Evolutionary conservation across 2,797 vertebrate genomes (phyloP).

Genomic region (Echeneis naucrates): DNA sequence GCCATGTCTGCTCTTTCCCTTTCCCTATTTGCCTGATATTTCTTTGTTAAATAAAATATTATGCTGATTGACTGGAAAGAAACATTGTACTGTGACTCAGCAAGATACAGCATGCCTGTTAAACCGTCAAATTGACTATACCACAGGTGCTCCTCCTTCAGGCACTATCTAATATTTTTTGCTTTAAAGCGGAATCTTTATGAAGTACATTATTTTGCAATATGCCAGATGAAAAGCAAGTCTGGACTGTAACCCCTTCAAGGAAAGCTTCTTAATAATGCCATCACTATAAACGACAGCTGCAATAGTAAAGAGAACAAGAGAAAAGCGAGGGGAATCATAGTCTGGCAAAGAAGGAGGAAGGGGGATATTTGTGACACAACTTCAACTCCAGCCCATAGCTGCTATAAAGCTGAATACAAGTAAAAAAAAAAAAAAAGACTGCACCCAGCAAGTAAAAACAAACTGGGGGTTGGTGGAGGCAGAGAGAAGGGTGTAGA

Average conservation of each 20-base stretch:
- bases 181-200: slow-evolving; percentile 18
- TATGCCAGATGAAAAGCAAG: slow-evolving; percentile 24
- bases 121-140: slow-evolving; percentile 32
- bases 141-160: slow-evolving; percentile 29
- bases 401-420: slow-evolving; percentile 13
- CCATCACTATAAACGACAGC: slow-evolving; percentile 33
- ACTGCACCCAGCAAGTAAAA: slow-evolving; percentile 11
- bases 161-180: slow-evolving; percentile 32
- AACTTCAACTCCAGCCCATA: slow-evolving; percentile 10
- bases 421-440: slow-evolving; percentile 30
- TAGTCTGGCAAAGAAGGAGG: not conserved
- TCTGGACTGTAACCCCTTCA: slow-evolving; percentile 6
- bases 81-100: slow-evolving; percentile 17
- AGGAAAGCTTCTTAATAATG: slow-evolving; percentile 5
- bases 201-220: slow-evolving; percentile 12
- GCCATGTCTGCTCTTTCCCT: slow-evolving; percentile 28
- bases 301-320: slow-evolving; percentile 17
- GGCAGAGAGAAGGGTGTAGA: slow-evolving; percentile 27
- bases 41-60: slow-evolving; percentile 47
- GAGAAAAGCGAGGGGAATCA: slow-evolving; percentile 20
- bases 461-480: not conserved
- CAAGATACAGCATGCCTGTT: slow-evolving; percentile 31
- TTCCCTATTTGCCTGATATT: slow-evolving; percentile 49
- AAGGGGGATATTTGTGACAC: slow-evolving; percentile 29
- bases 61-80: slow-evolving; percentile 36